These are phyloP conservation scores for Peromyscus maniculatus DNA, from an alignment of 2,113 vertebrate genomes.

Conservation along the genomic window DNA sequence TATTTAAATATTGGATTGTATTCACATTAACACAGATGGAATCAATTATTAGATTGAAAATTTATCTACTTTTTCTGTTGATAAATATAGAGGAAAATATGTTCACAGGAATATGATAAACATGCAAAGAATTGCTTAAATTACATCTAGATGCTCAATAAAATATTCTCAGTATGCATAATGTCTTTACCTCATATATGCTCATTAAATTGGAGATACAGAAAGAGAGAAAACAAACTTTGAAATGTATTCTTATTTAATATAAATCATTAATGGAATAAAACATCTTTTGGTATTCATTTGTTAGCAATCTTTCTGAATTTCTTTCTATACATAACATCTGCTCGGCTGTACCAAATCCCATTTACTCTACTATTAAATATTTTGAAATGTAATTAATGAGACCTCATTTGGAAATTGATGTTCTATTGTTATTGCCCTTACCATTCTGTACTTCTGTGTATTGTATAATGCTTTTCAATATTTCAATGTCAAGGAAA, in stretches of 20 bases:
- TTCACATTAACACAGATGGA: neutral
- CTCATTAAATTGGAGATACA: neutral
- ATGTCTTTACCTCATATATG: neutral
- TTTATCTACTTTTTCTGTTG: fast-evolving
- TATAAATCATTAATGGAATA: neutral
- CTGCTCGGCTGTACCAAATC: neutral
- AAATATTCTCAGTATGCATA: neutral
- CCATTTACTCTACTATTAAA: neutral
- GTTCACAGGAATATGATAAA: neutral
- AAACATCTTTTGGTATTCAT: neutral
- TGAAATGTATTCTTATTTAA: neutral
- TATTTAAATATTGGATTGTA: neutral
- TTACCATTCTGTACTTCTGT: neutral
- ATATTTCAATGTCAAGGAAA: neutral
- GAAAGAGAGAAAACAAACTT: neutral
- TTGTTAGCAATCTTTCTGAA: neutral
- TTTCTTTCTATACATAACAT: neutral
- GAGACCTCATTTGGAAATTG: neutral
- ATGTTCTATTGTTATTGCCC: neutral
- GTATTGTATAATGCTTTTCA: neutral
- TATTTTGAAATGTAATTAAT: neutral
- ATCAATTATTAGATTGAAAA: neutral
- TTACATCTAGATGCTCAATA: neutral
- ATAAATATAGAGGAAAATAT: neutral
- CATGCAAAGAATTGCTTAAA: slow-evolving; percentile 4